Evolutionary conservation across 2,113 vertebrate species (phyloP).

Genomic region (Tauraco erythrolophus): DNA sequence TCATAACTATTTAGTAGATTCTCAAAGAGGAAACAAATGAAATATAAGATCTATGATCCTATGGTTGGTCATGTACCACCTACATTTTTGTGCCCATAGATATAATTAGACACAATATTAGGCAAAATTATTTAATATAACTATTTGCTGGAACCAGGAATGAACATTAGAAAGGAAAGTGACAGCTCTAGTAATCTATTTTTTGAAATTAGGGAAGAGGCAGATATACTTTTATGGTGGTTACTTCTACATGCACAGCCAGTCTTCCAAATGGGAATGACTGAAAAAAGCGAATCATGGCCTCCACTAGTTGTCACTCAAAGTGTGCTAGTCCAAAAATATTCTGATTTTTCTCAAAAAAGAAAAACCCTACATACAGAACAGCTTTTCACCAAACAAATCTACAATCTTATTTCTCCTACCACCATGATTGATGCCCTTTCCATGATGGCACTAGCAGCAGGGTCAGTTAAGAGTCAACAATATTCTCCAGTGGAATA

Average conservation of each 20-base stretch:
- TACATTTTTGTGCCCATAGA: not conserved
- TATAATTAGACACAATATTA: not conserved
- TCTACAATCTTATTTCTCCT: not conserved
- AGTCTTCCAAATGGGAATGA: not conserved
- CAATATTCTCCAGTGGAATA: not conserved
- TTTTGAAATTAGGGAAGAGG: not conserved
- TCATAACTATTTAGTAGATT: not conserved
- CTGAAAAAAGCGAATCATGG: not conserved
- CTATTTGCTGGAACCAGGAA: not conserved
- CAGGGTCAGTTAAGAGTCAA: not conserved
- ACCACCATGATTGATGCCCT: accelerated
- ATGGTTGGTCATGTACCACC: not conserved
- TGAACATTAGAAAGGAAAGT: not conserved
- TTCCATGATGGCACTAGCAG: not conserved
- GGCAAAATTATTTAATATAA: not conserved
- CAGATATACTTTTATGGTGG: not conserved
- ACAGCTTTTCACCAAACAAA: not conserved
- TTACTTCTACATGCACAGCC: not conserved
- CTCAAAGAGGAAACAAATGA: not conserved
- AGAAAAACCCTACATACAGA: not conserved
- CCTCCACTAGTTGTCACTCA: not conserved
- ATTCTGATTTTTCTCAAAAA: not conserved
- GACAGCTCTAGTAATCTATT: not conserved
- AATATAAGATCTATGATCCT: not conserved
- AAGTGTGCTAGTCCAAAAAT: not conserved